Conservation (phyloP, 2,113 vertebrate genomes). For the Scalopus aquaticus region DNA sequence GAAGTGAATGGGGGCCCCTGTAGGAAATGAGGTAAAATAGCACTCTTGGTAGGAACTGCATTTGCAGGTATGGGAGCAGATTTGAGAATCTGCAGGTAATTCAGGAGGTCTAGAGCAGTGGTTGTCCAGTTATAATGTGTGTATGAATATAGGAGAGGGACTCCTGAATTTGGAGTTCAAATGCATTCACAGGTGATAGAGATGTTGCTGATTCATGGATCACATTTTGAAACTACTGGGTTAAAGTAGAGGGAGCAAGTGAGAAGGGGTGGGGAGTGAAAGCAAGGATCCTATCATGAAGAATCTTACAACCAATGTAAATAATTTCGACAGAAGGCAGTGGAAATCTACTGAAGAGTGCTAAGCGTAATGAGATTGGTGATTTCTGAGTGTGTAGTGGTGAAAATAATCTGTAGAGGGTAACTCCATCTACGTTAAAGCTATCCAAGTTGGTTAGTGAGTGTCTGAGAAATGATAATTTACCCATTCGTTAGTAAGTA, state of each 20-base stretch:
- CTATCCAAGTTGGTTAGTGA: not conserved
- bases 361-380: not conserved
- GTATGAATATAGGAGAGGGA: not conserved
- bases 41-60: not conserved
- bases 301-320: not conserved
- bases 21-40: not conserved
- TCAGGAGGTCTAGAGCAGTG: not conserved
- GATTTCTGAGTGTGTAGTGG: not conserved
- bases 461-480: slow-evolving; percentile 12
- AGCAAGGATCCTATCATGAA: not conserved
- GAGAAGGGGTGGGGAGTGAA: not conserved
- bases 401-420: not conserved
- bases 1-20: not conserved
- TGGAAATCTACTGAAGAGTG: not conserved
- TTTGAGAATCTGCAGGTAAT: not conserved
- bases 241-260: not conserved
- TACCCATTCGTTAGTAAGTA: not conserved
- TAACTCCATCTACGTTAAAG: not conserved
- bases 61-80: not conserved
- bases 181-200: not conserved
- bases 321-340: not conserved
- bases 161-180: not conserved
- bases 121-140: not conserved
- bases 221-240: not conserved
- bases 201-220: not conserved